phyloP scores from a whole-genome alignment of 2,113 vertebrate species.

The Phrynosoma blainvillii region DNA sequence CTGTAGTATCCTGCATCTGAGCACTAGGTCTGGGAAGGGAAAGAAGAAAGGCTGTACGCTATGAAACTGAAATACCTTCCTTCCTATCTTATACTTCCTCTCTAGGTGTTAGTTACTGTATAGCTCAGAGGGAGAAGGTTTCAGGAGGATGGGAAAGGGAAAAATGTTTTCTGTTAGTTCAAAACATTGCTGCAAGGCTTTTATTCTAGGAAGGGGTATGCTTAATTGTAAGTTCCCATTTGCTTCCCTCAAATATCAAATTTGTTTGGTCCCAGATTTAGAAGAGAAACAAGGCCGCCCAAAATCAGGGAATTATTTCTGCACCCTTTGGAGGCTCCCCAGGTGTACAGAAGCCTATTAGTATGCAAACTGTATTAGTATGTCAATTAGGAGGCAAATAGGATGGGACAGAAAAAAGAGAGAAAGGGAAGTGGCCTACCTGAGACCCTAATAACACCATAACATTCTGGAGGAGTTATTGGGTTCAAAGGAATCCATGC shows the following conservation, averaged over 20 bases:
- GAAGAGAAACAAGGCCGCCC: not conserved
- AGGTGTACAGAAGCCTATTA: not conserved
- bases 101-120: not conserved
- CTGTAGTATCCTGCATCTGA: not conserved
- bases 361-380: not conserved
- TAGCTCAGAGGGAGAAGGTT: not conserved
- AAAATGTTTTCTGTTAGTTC: not conserved
- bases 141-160: not conserved
- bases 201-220: not conserved
- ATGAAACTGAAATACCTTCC: not conserved
- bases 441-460: not conserved
- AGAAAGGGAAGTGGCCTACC: not conserved
- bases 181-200: not conserved
- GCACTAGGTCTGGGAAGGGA: not conserved
- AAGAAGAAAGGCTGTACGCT: not conserved
- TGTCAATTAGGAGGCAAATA: not conserved
- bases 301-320: not conserved
- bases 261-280: not conserved
- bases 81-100: not conserved
- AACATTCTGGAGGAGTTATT: not conserved
- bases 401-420: not conserved
- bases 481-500: not conserved
- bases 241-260: not conserved
- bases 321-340: no score
- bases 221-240: not conserved